Percentiles rank a stretch among this genome's conserved stretches.
phyloP scores from a whole-genome alignment of 2,113 vertebrate species.

The Gila orcuttii region DNA sequence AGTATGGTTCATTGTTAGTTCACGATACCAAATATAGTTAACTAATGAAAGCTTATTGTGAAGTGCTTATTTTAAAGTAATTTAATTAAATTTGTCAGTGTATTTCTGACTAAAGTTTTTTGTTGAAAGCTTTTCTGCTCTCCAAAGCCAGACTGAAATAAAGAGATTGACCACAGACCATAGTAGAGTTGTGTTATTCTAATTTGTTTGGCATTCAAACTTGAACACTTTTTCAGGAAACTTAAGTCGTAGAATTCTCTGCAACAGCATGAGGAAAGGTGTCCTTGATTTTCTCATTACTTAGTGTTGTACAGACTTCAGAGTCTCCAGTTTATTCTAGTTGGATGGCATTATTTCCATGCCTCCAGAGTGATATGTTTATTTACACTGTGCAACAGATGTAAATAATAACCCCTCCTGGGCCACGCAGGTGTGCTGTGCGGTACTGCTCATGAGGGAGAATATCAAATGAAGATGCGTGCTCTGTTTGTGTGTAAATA shows the following conservation, averaged over 20 bases:
- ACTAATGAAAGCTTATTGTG: no score
- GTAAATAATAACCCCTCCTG: constrained; percentile 63
- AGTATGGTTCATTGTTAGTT: no score
- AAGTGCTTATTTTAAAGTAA: no score
- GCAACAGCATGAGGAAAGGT: not conserved
- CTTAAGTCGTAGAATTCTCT: not conserved
- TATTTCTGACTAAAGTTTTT: not conserved
- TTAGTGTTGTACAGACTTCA: not conserved
- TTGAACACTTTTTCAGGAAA: not conserved
- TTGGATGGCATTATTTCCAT: constrained; percentile 57
- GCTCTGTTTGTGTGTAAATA: constrained; percentile 58
- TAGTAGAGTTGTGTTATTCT: not conserved
- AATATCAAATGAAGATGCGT: constrained; percentile 67
- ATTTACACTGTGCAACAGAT: constrained; percentile 67
- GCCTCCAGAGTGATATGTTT: constrained; percentile 69
- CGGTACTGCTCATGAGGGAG: constrained; percentile 61
- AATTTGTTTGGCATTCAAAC: not conserved
- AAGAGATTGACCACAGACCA: not conserved
- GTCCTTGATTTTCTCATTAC: constrained; percentile 37
- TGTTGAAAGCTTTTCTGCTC: not conserved
- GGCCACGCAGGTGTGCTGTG: constrained; percentile 62
- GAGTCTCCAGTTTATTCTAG: constrained; percentile 27
- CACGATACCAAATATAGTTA: no score
- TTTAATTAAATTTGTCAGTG: not conserved
- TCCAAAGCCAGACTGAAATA: not conserved